phyloP scores from a whole-genome alignment of 2,888 invertebrate genomes.

The Synergus umbraculus region DNA sequence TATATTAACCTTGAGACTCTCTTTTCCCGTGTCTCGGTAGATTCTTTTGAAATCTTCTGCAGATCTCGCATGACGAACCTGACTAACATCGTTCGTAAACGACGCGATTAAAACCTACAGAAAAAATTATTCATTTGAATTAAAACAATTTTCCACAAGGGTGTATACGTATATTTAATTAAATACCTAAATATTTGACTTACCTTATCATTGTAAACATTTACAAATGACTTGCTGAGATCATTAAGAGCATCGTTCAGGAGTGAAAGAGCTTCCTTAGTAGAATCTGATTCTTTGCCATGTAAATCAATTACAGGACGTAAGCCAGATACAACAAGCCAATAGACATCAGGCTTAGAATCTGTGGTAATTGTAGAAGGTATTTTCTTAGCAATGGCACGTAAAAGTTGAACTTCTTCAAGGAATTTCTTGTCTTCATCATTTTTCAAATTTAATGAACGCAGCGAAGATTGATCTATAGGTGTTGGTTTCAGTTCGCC shows the following conservation, averaged over 20 bases:
- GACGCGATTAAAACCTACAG: slow-evolving; percentile 81
- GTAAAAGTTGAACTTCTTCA: slow-evolving; percentile 81
- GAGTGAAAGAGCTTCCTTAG: slow-evolving; percentile 83
- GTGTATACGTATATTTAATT: background rate
- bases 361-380: slow-evolving; percentile 79
- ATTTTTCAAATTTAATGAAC: slow-evolving; percentile 61
- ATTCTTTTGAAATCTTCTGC: slow-evolving; percentile 52
- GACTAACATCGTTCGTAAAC: slow-evolving; percentile 83
- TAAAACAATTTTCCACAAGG: slow-evolving; percentile 10
- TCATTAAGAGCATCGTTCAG: slow-evolving; percentile 78
- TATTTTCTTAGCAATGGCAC: slow-evolving; percentile 80
- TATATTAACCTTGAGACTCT: background rate
- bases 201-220: slow-evolving; percentile 75
- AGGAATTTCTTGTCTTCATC: slow-evolving; percentile 83
- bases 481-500: slow-evolving; percentile 72
- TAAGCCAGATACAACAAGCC: slow-evolving; percentile 83
- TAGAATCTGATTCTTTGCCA: slow-evolving; percentile 82
- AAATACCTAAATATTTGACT: background rate
- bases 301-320: slow-evolving; percentile 83
- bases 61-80: slow-evolving; percentile 73
- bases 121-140: slow-evolving; percentile 10
- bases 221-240: slow-evolving; percentile 71
- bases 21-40: slow-evolving; percentile 53
- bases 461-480: slow-evolving; percentile 68
- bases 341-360: slow-evolving; percentile 82